Evolutionary conservation across 2,113 vertebrate species (phyloP), one percentile per base, ranked within the genome.

Genomic region (Actenoides lindsayi): DNA sequence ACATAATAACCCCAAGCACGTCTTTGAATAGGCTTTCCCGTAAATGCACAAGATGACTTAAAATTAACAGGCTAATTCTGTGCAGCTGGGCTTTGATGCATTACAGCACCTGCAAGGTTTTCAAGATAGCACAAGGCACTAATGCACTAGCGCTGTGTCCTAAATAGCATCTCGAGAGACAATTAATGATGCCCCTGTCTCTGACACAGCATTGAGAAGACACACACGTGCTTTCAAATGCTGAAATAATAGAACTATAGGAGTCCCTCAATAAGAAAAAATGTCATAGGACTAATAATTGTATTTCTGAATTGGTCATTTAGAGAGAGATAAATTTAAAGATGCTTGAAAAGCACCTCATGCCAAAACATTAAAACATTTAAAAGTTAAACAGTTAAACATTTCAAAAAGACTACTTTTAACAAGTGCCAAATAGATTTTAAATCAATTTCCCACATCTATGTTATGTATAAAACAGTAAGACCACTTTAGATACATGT

Each of bases 11-110:
- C 93, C 63, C 93, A 94, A 95, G 88, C 57, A 33, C 17, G 16
- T 93, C 97, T 96, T 95, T 91, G 95, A 97, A 94, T 90, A 97
- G 73, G 31, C 84, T 78, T 80, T 95, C 97, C 83, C 16, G 16
- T 59, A 96, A 96, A 88, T 83, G 87, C 74, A 92, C 68, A 75
- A 88, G 92, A 93, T 69, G 71, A 77, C 81, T 97, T 73, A 62
- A 81, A 84, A 90, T 91, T 51, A 68, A 85, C 71, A 86, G n/a
- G 84, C 53, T 70, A 94, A 96, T 94, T 96, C 80, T 84, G 64
- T 90, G 90, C 90, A 92, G 90, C 92, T 95, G 90, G 70, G 63
- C 60, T 94, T 84, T 79, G 90, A 96, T 79, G 75, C 93, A 93
- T 94, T 96, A 96, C 16, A 87, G 75, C 94, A 96, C 96, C 96